Base-by-base conservation (phyloP, 30 jellyfish, hydroid and myxozoan species). In the Clytia hemisphaerica region DNA sequence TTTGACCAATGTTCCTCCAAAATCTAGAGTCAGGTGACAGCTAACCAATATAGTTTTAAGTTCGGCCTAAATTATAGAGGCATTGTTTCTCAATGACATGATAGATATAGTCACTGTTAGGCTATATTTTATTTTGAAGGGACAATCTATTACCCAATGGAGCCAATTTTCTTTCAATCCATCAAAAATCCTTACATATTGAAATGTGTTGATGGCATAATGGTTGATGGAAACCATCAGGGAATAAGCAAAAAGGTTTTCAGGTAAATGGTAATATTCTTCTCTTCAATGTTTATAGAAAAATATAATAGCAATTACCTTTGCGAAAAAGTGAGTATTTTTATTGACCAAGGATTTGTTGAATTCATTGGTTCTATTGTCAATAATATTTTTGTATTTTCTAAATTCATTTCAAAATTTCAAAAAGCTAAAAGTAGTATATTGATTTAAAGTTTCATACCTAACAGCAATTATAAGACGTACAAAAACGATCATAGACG, bases 191-290 rank as follows among this genome's bases (percentile, higher is more conserved):
- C 83, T 4, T 82, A 35, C 38, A 82, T 82, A 16, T 66, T 82
- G 60, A 76, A 83, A 18, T 82, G 94, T 76, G 46, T 74, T 4
- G 94, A 82, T 67, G 94, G 94, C 29, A 38, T 82, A 40, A 29
- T 82, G 79, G 68, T 82, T 6, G 94, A 82, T 64, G 94, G 94
- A 10, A 73, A 82, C 33, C 34, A 58, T 61, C 73, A 61, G 48
- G 79, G 94, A 18, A 73, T 82, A 35, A 82, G 94, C 72, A 82
- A 73, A 57, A 33, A 33, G 47, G 67, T 82, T 4, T 73, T 24
- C 76, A 74, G 84, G 94, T 82, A 45, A 4, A 61, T 21, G 15
- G n/a, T n/a, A n/a, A n/a, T 42, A 0, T 42, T 19, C 0, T 53
- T 33, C 9, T 2, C 79, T 15, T 9, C 73, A 16, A 4, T 15